A percentile compares a stretch with the other conserved stretches of the same genome.
phyloP scores from a whole-genome alignment of 2,797 vertebrate species.

The Sebastes diaconus region DNA sequence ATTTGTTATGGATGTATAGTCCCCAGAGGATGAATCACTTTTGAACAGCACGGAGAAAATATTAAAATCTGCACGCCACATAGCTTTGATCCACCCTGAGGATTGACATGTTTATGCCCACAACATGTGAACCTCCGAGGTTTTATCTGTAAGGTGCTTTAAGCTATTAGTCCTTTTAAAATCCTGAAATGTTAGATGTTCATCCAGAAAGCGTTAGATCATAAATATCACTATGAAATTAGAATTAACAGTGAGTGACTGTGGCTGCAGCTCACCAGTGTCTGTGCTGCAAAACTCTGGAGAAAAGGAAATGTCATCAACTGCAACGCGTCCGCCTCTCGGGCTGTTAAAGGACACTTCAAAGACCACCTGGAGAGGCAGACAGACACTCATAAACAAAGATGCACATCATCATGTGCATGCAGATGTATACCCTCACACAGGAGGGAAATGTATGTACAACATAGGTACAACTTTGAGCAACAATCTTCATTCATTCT shows the following conservation, averaged over 20 bases:
- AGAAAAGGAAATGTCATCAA: conserved; percentile 95
- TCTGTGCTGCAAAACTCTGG: conserved; percentile 89
- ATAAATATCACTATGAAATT: background rate
- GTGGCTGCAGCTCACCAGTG: conserved; percentile 79
- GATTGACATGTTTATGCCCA: background rate
- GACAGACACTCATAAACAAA: conserved; percentile 2
- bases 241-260: background rate
- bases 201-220: background rate
- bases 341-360: conserved; percentile 94
- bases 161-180: background rate
- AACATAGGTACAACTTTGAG: background rate
- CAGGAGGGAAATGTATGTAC: background rate
- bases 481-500: background rate
- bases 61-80: background rate
- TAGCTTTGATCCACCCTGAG: too few relatives aligned
- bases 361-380: conserved; percentile 87
- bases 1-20: background rate
- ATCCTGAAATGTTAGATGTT: background rate
- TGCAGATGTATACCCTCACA: background rate
- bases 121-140: background rate
- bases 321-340: conserved; percentile 88
- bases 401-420: background rate
- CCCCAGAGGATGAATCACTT: background rate
- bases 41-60: background rate
- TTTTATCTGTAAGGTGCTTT: background rate